Conservation (phyloP, 2,797 vertebrate species). For the Tauraco hartlaubi region DNA sequence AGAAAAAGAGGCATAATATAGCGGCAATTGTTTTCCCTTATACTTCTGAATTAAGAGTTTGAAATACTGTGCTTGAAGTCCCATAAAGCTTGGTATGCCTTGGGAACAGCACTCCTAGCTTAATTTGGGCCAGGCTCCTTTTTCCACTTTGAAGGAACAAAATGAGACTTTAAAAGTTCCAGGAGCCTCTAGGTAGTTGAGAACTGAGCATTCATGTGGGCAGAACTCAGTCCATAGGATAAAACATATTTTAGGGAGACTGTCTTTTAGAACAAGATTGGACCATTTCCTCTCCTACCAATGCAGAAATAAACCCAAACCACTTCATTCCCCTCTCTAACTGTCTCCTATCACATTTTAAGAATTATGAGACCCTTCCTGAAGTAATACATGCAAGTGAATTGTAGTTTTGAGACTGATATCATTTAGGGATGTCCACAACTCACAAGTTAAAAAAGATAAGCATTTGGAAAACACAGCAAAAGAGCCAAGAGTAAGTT, state of each 20-base stretch:
- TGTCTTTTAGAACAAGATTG: background rate
- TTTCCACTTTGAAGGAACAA: conserved; percentile 79
- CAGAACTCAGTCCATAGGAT: background rate
- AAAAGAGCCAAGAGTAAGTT: background rate
- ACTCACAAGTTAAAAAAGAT: background rate
- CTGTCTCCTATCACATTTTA: background rate
- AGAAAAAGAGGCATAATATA: conserved; percentile 77
- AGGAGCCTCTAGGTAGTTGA: conserved; percentile 58
- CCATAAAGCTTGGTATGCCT: conserved; percentile 82
- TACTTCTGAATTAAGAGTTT: conserved; percentile 79
- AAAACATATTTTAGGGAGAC: conserved; percentile 14
- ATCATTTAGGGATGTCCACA: background rate
- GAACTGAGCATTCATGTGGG: background rate
- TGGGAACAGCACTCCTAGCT: conserved; percentile 72
- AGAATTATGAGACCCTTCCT: background rate
- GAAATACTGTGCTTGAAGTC: conserved; percentile 79
- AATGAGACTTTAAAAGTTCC: conserved; percentile 73
- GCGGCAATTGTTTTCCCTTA: conserved; percentile 66
- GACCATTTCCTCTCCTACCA: background rate
- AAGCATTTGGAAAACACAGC: background rate
- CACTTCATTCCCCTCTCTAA: background rate
- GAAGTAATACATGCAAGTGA: background rate
- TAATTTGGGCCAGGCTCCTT: conserved; percentile 80
- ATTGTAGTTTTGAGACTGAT: background rate
- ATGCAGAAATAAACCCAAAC: background rate